These are phyloP conservation scores for Rhinichthys klamathensis DNA, from an alignment of 2,113 vertebrate genomes.

Conservation along the genomic window DNA sequence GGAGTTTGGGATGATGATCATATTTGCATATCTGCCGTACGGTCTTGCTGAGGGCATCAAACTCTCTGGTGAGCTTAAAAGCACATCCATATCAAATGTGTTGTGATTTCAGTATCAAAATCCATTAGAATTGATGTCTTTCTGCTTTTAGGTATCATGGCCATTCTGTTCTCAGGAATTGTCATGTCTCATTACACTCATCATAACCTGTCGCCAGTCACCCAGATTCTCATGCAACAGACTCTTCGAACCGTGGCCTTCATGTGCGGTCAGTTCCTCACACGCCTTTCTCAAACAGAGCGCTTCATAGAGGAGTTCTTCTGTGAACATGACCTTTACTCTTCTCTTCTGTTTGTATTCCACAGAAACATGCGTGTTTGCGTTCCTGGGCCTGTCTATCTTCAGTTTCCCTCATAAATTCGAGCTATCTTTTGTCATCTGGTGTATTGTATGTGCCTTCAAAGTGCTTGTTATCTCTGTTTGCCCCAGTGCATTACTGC, in stretches of 20 bases:
- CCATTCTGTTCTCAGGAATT: conserved; percentile 97
- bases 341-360: conserved; percentile 56
- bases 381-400: conserved; percentile 97
- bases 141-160: conserved; percentile 89
- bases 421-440: conserved; percentile 98
- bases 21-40: conserved; percentile 97
- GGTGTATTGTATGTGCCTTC: conserved; percentile 88
- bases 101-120: background rate
- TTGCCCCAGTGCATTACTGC: background rate
- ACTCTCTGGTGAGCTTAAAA: conserved; percentile 84
- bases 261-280: conserved; percentile 87
- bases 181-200: conserved; percentile 99
- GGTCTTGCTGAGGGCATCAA: conserved; percentile 96
- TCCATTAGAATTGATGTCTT: background rate
- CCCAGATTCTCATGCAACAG: conserved; percentile 99
- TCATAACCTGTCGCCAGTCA: conserved; percentile 97
- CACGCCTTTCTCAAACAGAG: background rate
- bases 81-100: background rate
- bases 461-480: background rate
- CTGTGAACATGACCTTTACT: background rate
- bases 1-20: conserved; percentile 99
- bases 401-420: conserved; percentile 99
- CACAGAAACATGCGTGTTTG: conserved; percentile 97
- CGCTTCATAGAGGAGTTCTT: background rate
- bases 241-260: conserved; percentile 95